A percentile compares a stretch with the other conserved stretches of the same genome.
Conservation (phyloP, 2,797 vertebrate genomes). For the Sylvia borin region DNA sequence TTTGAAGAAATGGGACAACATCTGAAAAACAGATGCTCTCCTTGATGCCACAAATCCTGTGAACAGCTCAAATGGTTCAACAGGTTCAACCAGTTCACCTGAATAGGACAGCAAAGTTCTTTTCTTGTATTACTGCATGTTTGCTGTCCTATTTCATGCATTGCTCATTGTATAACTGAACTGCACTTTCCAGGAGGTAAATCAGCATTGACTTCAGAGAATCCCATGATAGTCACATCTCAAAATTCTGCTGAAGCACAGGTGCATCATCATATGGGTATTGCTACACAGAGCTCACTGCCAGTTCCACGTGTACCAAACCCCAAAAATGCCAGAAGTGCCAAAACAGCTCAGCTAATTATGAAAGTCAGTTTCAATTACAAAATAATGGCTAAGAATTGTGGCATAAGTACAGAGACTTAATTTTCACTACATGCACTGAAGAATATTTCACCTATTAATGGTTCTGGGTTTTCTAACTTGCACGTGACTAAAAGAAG, state of each 20-base stretch:
- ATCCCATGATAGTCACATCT: neutral
- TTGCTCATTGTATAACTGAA: neutral
- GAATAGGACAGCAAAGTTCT: neutral
- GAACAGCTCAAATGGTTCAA: neutral
- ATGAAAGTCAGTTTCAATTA: conserved; percentile 24
- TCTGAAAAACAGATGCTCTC: neutral
- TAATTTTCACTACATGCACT: conserved; percentile 34
- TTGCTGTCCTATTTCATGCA: neutral
- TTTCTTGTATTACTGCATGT: neutral
- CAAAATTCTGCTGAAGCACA: neutral
- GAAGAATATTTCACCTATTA: conserved; percentile 35
- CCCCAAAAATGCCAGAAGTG: neutral
- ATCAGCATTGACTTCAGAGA: neutral
- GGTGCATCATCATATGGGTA: fast-evolving
- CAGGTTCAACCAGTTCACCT: neutral
- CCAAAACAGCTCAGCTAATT: conserved; percentile 43
- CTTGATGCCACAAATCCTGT: neutral
- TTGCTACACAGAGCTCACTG: neutral
- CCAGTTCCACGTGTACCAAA: neutral
- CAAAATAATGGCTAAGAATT: conserved; percentile 8
- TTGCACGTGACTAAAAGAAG: neutral
- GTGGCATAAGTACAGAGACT: conserved; percentile 29
- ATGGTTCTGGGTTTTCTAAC: conserved; percentile 36
- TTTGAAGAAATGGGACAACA: neutral
- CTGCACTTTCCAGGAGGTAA: neutral